Evolutionary conservation across 2,113 vertebrate genomes (phyloP), one percentile per base, ranked within the genome.

Genomic region (Odocoileus virginianus): DNA sequence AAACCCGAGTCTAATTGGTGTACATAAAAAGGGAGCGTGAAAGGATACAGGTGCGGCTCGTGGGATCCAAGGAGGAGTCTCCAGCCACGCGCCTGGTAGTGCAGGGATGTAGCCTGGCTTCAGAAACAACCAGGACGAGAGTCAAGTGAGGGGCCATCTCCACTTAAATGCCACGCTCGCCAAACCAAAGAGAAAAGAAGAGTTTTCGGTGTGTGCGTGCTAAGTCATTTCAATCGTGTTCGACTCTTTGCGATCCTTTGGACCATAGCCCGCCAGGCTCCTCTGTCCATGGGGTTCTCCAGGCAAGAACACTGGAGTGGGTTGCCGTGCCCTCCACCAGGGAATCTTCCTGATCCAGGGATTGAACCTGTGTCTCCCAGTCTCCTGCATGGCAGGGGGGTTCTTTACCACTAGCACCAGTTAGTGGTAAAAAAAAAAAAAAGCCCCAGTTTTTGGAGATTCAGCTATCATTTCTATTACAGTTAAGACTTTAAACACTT

Each of bases 21-120:
- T 14, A 6, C 0, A 5, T 16, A 7, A 10, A 81, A 55, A 30
- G 27, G 43, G 64, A 74, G 12, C 3, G 7, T 25, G 52, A 30
- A 71, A 67, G 57, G 15, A 25, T 40, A 1, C 21, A 7, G 6
- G 21, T 30, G 17, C 3, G 3, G n/a, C 15, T 47, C 52, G 0
- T n/a, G 28, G 76, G 25, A 25, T 28, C 54, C 55, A 25, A 30
- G 6, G 15, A 82, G 27, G 16, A 10, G 4, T 27, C 28, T 23
- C 11, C 6, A 33, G 25, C 0, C 2, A 21, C 10, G 5, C 0
- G 11, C 23, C 25, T 15, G 55, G 9, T 45, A 76, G 28, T 8
- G 21, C 3, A 60, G 25, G 25, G 11, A 7, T 6, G 7, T 9
- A 28, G 2, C 14, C 71, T 71, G 52, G 43, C 52, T 50, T 36